Conservation (phyloP, 2,797 vertebrate genomes). For the Dallia pectoralis region DNA sequence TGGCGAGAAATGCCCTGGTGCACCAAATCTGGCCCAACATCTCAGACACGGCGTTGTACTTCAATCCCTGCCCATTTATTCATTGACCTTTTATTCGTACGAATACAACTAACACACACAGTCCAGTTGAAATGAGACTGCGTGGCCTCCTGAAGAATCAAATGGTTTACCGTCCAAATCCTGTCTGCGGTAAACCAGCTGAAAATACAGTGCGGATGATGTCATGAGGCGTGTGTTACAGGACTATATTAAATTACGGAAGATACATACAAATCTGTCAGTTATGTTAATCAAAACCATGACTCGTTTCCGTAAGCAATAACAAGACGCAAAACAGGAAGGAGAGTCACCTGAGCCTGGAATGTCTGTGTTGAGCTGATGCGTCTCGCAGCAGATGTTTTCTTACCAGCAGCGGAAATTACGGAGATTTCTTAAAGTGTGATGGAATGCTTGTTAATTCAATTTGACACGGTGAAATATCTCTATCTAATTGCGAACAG, state of each 20-base stretch:
- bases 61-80: neutral
- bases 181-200: conserved; percentile 6
- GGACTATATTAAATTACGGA: conserved; percentile 53
- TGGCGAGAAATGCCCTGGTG: neutral
- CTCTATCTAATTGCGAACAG: neutral
- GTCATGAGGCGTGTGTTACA: conserved; percentile 63
- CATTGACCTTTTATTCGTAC: neutral
- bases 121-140: no score
- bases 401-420: conserved; percentile 25
- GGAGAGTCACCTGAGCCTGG: conserved; percentile 61
- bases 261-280: conserved; percentile 71
- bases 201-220: conserved; percentile 59
- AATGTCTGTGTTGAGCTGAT: neutral
- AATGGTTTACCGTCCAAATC: no score
- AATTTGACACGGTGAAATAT: neutral
- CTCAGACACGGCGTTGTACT: neutral
- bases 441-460: conserved; percentile 5
- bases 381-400: conserved; percentile 26
- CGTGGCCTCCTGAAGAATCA: no score
- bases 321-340: conserved; percentile 59
- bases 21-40: neutral
- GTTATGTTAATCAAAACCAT: conserved; percentile 66
- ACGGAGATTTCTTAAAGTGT: conserved; percentile 2
- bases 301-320: conserved; percentile 53
- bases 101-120: neutral